Conservation (phyloP, 2,797 vertebrate species). For the Pangasius krempfi region DNA sequence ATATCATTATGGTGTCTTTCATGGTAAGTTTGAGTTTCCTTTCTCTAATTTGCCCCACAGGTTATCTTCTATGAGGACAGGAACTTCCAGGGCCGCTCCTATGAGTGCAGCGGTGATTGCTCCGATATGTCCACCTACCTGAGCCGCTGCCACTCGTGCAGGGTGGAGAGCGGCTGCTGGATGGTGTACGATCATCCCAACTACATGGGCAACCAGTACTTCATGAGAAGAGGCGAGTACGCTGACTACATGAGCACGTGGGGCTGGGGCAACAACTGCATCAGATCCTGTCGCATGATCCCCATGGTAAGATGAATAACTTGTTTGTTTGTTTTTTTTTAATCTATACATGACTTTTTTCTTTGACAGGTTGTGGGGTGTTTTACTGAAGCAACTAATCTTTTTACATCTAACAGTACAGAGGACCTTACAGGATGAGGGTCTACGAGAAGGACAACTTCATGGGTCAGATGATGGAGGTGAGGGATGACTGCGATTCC, state of each 20-base stretch:
- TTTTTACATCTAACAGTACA: conserved; percentile 58
- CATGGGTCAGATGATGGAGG: conserved; percentile 67
- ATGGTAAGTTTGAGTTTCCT: neutral
- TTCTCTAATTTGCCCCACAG: neutral
- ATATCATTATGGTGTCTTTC: neutral
- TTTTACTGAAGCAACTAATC: neutral
- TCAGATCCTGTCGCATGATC: conserved; percentile 52
- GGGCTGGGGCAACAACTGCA: conserved; percentile 45
- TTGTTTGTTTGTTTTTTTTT: neutral
- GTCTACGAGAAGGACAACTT: conserved; percentile 75
- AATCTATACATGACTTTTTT: neutral
- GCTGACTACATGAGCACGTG: conserved; percentile 59
- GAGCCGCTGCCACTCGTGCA: conserved; percentile 58
- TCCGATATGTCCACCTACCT: conserved; percentile 51
- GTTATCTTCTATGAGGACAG: conserved; percentile 46
- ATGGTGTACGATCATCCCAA: conserved; percentile 64
- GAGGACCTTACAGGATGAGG: conserved; percentile 67
- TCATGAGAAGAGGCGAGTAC: conserved; percentile 63
- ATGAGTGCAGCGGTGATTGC: conserved; percentile 47
- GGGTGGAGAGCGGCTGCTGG: conserved; percentile 58
- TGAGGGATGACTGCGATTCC: conserved; percentile 71
- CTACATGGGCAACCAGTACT: conserved; percentile 60
- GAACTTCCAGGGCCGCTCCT: conserved; percentile 57
- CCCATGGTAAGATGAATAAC: neutral
- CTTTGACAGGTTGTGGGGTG: neutral